Percentiles rank a stretch among this genome's conserved stretches.
Evolutionary conservation across 2,888 invertebrate species (phyloP).

Genomic region (Leistus spinibarbis): DNA sequence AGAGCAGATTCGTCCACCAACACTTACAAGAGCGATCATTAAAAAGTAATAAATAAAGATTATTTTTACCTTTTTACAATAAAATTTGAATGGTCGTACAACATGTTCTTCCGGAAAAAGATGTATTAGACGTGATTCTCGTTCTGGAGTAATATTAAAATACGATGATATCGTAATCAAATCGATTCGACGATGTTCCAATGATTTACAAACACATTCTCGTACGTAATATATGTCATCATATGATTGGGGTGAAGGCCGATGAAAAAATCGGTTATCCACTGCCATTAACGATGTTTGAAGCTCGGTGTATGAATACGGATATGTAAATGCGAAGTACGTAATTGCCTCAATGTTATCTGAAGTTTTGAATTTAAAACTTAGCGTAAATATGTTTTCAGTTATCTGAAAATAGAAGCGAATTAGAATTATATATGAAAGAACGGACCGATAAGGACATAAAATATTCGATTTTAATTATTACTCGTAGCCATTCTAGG

Average conservation of each 20-base stretch:
- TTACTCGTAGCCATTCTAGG: no score
- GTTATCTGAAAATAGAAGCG: constrained; percentile 66
- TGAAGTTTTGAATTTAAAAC: constrained; percentile 73
- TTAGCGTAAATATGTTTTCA: constrained; percentile 75
- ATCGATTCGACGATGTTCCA: constrained; percentile 80
- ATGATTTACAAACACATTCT: constrained; percentile 78
- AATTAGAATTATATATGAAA: no score
- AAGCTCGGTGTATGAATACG: constrained; percentile 83
- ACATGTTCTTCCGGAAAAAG: constrained; percentile 73
- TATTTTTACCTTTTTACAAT: constrained; percentile 71
- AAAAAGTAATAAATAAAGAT: constrained; percentile 5
- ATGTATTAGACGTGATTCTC: constrained; percentile 73
- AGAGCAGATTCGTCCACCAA: no score
- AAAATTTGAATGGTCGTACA: constrained; percentile 76
- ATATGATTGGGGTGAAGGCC: constrained; percentile 52
- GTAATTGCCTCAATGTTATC: constrained; percentile 75
- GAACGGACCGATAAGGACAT: no score
- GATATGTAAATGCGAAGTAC: constrained; percentile 92
- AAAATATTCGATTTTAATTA: no score
- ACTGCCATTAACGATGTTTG: constrained; percentile 74
- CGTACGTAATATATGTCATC: constrained; percentile 85
- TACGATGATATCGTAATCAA: constrained; percentile 82
- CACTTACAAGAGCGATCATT: no score
- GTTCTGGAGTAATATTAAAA: constrained; percentile 73
- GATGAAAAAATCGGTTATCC: constrained; percentile 66